A percentile compares a stretch with the other conserved stretches of the same genome.
Evolutionary conservation across 2,888 invertebrate species (phyloP).

Genomic region (Eumerus sabulonum): DNA sequence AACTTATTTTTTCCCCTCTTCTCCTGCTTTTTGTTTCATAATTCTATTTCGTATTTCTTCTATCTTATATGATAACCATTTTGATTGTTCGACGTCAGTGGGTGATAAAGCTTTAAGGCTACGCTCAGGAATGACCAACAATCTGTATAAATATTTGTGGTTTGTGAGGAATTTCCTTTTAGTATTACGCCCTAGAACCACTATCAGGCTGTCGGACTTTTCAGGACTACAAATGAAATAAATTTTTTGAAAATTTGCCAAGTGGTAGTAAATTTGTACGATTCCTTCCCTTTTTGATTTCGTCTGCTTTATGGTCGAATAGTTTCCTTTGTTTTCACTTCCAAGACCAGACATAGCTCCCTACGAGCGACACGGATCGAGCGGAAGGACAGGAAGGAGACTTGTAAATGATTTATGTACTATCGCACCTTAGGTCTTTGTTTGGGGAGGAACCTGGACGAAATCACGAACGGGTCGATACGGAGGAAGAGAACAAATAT

Average conservation of each 20-base stretch:
- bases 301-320: constrained; percentile 5
- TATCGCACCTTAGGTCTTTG: constrained; percentile 30
- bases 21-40: constrained; percentile 24
- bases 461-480: too few relatives aligned
- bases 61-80: background rate
- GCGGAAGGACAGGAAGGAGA: background rate
- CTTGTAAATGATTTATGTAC: constrained; percentile 45
- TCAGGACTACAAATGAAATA: constrained; percentile 50
- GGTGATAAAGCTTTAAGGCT: constrained; percentile 3
- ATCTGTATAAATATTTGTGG: constrained; percentile 37
- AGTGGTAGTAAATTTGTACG: constrained; percentile 59
- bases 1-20: constrained; percentile 3
- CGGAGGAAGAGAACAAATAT: background rate
- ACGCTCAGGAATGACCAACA: constrained; percentile 23
- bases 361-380: too few relatives aligned
- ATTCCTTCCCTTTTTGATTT: constrained; percentile 26
- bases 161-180: constrained; percentile 3
- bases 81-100: too few relatives aligned
- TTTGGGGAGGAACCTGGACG: background rate
- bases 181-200: background rate
- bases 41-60: background rate
- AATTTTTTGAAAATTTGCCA: constrained; percentile 67
- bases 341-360: background rate
- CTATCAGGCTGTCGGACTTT: constrained; percentile 7
- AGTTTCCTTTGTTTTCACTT: constrained; percentile 14